Conservation (phyloP, 2,797 vertebrate genomes). For the Peromyscus attwateri region DNA sequence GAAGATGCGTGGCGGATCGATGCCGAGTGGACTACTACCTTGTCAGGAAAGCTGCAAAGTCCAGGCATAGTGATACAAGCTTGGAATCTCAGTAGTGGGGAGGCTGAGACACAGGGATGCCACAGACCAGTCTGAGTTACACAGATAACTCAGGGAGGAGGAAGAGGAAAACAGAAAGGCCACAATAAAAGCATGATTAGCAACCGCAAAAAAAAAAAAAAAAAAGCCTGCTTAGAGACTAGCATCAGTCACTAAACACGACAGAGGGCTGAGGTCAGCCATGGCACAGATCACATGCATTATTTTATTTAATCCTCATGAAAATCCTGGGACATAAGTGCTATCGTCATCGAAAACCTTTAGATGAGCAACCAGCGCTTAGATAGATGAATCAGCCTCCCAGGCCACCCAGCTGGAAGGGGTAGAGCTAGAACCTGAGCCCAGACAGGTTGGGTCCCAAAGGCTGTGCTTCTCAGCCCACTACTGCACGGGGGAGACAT, state of each 20-base stretch:
- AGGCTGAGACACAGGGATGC: background rate
- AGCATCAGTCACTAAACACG: slow-evolving; percentile 28
- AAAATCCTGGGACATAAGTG: background rate
- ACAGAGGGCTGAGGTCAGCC: background rate
- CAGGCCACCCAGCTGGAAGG: background rate
- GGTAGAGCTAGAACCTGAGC: background rate
- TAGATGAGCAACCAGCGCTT: background rate
- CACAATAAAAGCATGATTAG: background rate
- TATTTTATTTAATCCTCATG: slow-evolving; percentile 27
- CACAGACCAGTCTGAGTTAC: background rate
- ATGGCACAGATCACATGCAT: background rate
- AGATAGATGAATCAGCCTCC: background rate
- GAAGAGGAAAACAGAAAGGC: no score
- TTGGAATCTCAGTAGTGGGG: background rate
- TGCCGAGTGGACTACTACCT: background rate
- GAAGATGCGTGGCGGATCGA: background rate
- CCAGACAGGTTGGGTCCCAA: background rate
- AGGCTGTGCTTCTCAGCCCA: background rate
- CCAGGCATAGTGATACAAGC: background rate
- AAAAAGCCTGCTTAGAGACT: background rate
- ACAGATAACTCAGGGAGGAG: background rate
- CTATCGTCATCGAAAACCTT: background rate
- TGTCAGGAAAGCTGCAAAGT: background rate
- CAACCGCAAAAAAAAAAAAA: background rate
- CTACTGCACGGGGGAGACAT: background rate